Conservation (phyloP, 2,888 invertebrate genomes). For the Rhodophaea formosa region DNA sequence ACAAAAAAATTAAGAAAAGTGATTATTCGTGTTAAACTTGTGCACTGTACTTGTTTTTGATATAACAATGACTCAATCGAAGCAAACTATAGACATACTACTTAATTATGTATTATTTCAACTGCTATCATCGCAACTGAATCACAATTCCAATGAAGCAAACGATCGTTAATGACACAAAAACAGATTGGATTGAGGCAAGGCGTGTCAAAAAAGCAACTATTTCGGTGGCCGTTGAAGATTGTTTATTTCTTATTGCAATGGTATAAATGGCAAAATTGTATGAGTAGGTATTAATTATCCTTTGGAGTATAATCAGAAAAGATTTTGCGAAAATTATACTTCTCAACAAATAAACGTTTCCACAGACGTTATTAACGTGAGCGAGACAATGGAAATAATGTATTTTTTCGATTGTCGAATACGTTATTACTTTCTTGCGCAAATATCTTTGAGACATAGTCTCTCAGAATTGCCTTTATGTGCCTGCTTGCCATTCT, state of each 20-base stretch:
- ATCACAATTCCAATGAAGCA: neutral
- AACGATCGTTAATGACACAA: conserved; percentile 13
- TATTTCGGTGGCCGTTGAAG: neutral
- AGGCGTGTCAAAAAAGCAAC: neutral
- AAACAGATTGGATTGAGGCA: conserved; percentile 3
- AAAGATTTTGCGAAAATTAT: conserved; percentile 7
- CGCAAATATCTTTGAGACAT: too few species aligned
- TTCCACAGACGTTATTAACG: neutral
- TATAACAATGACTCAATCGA: neutral
- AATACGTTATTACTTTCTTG: too few species aligned
- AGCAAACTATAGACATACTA: neutral
- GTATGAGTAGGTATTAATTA: neutral
- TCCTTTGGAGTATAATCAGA: neutral
- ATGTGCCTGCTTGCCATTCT: too few species aligned
- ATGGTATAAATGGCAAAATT: neutral
- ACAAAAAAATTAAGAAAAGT: too few species aligned
- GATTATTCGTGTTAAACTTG: too few species aligned
- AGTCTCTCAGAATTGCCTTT: too few species aligned
- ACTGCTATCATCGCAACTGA: neutral
- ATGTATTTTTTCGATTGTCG: too few species aligned
- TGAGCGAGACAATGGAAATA: neutral
- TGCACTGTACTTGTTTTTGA: neutral
- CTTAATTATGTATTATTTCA: conserved; percentile 3
- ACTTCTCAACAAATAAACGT: neutral
- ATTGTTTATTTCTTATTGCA: neutral